Evolutionary conservation across 1,140 invertebrate species (phyloP).

Genomic region (Aphis gossypii): DNA sequence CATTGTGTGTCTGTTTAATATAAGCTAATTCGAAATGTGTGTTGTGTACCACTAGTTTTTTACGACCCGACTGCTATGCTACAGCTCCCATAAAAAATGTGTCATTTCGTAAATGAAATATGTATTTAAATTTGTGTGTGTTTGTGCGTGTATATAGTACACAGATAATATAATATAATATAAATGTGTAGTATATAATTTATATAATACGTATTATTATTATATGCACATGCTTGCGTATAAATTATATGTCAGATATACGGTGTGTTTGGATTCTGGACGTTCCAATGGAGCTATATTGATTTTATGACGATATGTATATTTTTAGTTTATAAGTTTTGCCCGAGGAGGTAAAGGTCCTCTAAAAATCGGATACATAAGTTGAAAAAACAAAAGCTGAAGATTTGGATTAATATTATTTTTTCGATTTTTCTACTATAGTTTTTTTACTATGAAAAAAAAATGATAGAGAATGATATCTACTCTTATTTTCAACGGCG

Average conservation of each 20-base stretch:
- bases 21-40: conserved; percentile 30
- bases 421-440: background rate
- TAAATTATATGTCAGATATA: background rate
- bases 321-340: background rate
- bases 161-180: background rate
- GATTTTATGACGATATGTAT: background rate
- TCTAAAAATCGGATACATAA: background rate
- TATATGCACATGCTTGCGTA: background rate
- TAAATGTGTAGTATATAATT: background rate
- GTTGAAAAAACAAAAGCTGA: background rate
- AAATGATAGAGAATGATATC: background rate
- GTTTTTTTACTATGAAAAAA: background rate
- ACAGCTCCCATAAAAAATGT: conserved; percentile 32
- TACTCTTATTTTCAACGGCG: background rate
- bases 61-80: background rate
- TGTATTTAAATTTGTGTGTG: conserved; percentile 31
- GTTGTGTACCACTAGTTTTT: conserved; percentile 33
- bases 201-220: background rate
- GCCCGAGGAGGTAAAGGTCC: background rate
- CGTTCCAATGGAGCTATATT: background rate
- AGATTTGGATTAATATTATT: background rate
- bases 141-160: background rate
- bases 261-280: background rate
- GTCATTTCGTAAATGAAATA: conserved; percentile 35
- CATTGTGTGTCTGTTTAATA: conserved; percentile 40